These are phyloP conservation scores for Aphelenchoides fujianensis DNA, from an alignment of 1,140 invertebrate genomes.

Conservation along the genomic window DNA sequence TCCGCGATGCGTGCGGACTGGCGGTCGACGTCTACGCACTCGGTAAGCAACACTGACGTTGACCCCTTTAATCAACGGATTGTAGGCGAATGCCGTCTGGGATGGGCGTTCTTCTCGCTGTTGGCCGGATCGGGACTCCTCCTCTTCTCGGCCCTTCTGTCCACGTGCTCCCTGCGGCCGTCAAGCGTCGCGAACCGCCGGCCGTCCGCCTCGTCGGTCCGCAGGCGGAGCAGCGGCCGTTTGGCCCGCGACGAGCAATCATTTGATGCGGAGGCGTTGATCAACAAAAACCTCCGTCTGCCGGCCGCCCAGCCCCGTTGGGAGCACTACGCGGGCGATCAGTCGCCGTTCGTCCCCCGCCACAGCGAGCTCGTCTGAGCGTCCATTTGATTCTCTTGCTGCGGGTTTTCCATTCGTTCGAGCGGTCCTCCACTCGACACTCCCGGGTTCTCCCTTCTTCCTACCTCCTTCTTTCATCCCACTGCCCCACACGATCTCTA, in stretches of 20 bases:
- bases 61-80: no score
- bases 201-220: neutral
- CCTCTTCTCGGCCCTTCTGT: neutral
- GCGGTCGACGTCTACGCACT: neutral
- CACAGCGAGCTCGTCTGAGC: constrained; percentile 10
- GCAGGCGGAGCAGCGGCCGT: neutral
- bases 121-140: neutral
- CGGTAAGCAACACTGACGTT: neutral
- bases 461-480: neutral
- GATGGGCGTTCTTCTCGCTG: neutral
- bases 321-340: neutral
- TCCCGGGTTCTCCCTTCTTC: neutral
- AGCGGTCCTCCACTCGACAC: no score
- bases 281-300: neutral
- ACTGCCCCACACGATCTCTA: neutral
- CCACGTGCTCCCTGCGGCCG: neutral
- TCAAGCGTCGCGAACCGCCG: neutral
- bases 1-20: neutral
- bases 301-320: neutral
- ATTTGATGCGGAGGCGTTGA: constrained; percentile 9
- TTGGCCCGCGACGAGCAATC: neutral
- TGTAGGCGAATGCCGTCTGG: constrained; percentile 6
- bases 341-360: neutral
- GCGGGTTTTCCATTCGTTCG: no score
- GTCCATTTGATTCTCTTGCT: no score